Evolutionary conservation across 2,888 invertebrate species (phyloP).

Genomic region (Thelaira solivaga): DNA sequence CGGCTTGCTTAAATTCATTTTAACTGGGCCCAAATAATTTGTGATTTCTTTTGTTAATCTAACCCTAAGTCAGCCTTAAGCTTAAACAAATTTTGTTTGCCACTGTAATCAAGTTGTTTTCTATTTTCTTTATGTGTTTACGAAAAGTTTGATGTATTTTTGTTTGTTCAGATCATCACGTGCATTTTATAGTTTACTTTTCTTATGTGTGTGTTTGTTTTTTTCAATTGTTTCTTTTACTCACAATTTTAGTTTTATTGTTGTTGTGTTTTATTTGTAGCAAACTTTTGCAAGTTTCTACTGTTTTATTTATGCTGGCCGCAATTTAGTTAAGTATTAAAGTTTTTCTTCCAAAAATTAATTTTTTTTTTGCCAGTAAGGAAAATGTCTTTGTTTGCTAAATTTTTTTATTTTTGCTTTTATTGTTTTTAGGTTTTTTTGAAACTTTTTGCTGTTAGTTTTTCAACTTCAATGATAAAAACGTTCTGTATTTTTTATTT

Average conservation of each 20-base stretch:
- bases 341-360: slow-evolving; percentile 15
- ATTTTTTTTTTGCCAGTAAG: not conserved
- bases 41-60: too few species aligned
- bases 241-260: not conserved
- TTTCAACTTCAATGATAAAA: slow-evolving; percentile 19
- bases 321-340: slow-evolving; percentile 52
- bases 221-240: slow-evolving; percentile 12
- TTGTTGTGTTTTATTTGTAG: slow-evolving; percentile 28
- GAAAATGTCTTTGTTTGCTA: slow-evolving; percentile 43
- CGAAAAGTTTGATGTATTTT: too few species aligned
- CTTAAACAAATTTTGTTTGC: not conserved
- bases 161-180: slow-evolving; percentile 40
- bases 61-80: not conserved
- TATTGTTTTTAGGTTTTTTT: slow-evolving; percentile 41
- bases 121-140: too few species aligned
- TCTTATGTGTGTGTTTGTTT: too few species aligned
- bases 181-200: slow-evolving; percentile 43
- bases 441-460: not conserved
- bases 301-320: slow-evolving; percentile 43
- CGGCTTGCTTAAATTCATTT: too few species aligned
- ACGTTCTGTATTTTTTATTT: slow-evolving; percentile 25
- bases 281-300: slow-evolving; percentile 45
- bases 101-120: not conserved
- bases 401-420: slow-evolving; percentile 16
- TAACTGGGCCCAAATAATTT: too few species aligned